phyloP scores from a whole-genome alignment of 2,797 vertebrate species.

The Pteronotus mesoamericanus region DNA sequence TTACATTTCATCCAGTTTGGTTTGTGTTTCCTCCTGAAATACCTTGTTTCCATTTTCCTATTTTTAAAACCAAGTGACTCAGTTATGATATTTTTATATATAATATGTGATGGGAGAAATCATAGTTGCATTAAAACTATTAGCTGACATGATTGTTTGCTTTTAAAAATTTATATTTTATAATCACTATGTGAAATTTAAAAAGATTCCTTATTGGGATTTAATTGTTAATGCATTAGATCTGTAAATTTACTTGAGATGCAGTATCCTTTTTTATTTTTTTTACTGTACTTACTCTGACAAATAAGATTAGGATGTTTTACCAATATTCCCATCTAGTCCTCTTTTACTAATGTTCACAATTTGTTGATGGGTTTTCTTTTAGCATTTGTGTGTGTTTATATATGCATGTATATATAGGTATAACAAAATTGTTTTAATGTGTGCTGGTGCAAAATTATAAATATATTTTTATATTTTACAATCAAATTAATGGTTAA shows the following conservation, averaged over 20 bases:
- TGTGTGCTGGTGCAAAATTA: background rate
- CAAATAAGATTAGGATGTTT: background rate
- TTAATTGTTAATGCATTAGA: constrained; percentile 3
- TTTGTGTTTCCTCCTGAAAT: background rate
- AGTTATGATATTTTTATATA: background rate
- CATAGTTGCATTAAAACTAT: background rate
- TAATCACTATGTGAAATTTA: background rate
- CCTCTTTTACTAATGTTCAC: background rate
- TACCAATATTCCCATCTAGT: background rate
- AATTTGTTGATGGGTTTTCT: background rate
- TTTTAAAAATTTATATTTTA: background rate
- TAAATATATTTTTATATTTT: background rate
- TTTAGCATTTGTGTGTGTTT: background rate
- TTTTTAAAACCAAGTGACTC: background rate
- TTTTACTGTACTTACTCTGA: background rate
- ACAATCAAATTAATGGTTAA: background rate
- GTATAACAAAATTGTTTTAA: background rate
- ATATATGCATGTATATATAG: background rate
- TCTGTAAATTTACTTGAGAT: background rate
- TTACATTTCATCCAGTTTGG: background rate
- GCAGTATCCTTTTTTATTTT: background rate
- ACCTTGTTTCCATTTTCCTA: background rate
- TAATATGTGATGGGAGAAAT: background rate
- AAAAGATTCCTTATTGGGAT: background rate
- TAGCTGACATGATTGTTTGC: background rate